Percentiles rank a stretch among this genome's conserved stretches.
phyloP scores from a whole-genome alignment of 2,888 invertebrate species.

The Parthenolecanium corni region DNA sequence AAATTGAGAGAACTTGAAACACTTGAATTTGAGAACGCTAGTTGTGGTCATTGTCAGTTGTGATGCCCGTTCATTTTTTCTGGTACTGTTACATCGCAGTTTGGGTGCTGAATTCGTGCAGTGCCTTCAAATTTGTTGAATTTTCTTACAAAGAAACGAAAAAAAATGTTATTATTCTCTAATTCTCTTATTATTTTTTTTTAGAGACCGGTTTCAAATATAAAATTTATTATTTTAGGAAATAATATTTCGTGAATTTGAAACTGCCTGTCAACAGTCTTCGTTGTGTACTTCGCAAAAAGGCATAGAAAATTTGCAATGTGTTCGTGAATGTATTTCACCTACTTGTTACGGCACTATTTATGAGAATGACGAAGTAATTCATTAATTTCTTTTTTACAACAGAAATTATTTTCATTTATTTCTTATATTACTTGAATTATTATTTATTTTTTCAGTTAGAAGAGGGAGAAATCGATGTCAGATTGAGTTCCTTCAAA shows the following conservation, averaged over 20 bases:
- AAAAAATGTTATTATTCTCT: conserved; percentile 56
- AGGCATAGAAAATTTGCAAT: conserved; percentile 55
- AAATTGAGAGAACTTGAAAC: no score
- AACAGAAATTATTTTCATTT: neutral
- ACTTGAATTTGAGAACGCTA: no score
- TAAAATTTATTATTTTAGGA: conserved; percentile 43
- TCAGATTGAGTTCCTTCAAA: conserved; percentile 73
- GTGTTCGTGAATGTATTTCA: conserved; percentile 71
- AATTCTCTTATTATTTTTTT: neutral
- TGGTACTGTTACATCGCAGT: no score
- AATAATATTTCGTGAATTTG: conserved; percentile 67
- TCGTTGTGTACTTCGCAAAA: conserved; percentile 52
- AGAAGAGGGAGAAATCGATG: conserved; percentile 82
- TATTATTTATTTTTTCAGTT: conserved; percentile 56
- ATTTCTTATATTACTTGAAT: neutral
- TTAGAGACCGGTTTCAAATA: neutral
- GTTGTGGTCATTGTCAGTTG: no score
- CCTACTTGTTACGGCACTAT: conserved; percentile 75
- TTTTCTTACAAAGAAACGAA: conserved; percentile 75
- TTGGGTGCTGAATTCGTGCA: no score
- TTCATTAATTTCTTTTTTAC: neutral
- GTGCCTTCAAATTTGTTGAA: conserved; percentile 62
- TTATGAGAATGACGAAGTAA: conserved; percentile 64
- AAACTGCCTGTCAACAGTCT: conserved; percentile 69
- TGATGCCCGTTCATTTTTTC: no score